Percentiles rank a stretch among this genome's conserved stretches.
Evolutionary conservation across 2,113 vertebrate genomes (phyloP).

Genomic region (Fregetta grallaria): DNA sequence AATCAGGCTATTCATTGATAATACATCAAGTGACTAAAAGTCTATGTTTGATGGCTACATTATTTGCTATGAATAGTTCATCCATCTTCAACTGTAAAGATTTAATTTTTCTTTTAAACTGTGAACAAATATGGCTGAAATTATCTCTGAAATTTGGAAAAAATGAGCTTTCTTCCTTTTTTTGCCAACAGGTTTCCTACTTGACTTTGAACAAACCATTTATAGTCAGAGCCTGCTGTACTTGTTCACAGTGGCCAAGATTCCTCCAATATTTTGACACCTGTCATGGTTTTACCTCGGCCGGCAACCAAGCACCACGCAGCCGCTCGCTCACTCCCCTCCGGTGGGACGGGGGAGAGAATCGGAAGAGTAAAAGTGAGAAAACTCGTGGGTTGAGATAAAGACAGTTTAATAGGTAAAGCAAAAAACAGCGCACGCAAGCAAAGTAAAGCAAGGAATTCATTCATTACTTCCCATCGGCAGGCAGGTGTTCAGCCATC

Average conservation of each 20-base stretch:
- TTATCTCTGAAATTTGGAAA: neutral
- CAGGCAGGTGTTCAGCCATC: too few species aligned
- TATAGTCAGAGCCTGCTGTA: neutral
- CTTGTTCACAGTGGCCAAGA: neutral
- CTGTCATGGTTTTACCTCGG: too few species aligned
- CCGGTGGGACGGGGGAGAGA: too few species aligned
- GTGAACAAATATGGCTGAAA: slow-evolving; percentile 31
- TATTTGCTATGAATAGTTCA: slow-evolving; percentile 59
- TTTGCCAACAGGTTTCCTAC: neutral
- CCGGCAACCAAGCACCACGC: too few species aligned
- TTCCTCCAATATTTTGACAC: neutral
- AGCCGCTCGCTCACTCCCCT: too few species aligned
- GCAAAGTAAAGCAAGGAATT: too few species aligned
- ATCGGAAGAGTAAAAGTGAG: too few species aligned
- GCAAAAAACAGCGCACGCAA: too few species aligned
- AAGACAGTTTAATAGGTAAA: too few species aligned
- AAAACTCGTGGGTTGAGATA: too few species aligned
- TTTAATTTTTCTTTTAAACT: slow-evolving; percentile 21
- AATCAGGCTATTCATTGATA: slow-evolving; percentile 62
- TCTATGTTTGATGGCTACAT: slow-evolving; percentile 45
- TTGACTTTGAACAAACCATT: neutral
- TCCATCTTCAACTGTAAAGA: slow-evolving; percentile 10
- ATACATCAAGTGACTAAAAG: slow-evolving; percentile 42
- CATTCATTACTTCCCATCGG: too few species aligned
- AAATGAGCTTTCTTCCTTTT: neutral